A percentile compares a stretch with the other conserved stretches of the same genome.
Conservation (phyloP, 2,797 vertebrate species). For the Taeniopygia guttata region DNA sequence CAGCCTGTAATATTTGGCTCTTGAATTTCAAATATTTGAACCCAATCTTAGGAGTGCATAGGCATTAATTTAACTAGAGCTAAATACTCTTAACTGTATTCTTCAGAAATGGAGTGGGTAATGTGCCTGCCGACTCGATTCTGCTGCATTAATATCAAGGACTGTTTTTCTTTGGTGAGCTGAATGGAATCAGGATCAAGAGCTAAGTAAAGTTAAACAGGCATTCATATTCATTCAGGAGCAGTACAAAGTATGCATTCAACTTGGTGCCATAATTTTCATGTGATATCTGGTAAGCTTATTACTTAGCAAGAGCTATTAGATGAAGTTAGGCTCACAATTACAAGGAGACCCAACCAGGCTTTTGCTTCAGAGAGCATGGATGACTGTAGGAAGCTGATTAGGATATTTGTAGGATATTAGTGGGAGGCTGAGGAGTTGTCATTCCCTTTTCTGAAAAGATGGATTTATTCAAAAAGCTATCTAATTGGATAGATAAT, state of each 20-base stretch:
- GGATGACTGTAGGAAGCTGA: constrained; percentile 55
- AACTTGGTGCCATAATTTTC: constrained; percentile 51
- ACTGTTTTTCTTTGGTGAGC: constrained; percentile 42
- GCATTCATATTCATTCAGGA: constrained; percentile 55
- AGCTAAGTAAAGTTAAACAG: constrained; percentile 57
- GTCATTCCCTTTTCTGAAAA: constrained; percentile 29
- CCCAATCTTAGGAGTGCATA: not conserved
- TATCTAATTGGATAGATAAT: constrained; percentile 58
- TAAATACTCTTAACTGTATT: constrained; percentile 28
- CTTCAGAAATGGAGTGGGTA: constrained; percentile 21
- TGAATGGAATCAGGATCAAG: constrained; percentile 59
- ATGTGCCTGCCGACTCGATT: not conserved
- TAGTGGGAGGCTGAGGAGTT: constrained; percentile 36
- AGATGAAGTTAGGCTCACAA: constrained; percentile 51
- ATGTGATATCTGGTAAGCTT: constrained; percentile 47
- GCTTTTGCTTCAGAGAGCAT: constrained; percentile 28
- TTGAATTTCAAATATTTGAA: constrained; percentile 29
- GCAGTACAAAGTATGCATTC: constrained; percentile 41
- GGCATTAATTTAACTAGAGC: not conserved
- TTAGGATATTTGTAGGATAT: constrained; percentile 63
- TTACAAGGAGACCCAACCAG: constrained; percentile 46
- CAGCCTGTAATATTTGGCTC: not conserved
- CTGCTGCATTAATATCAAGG: constrained; percentile 30
- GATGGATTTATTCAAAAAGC: constrained; percentile 29
- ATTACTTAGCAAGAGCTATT: constrained; percentile 58